These are phyloP conservation scores for Enteromius viviparus DNA, from an alignment of 2,797 vertebrate species.

Conservation along the genomic window DNA sequence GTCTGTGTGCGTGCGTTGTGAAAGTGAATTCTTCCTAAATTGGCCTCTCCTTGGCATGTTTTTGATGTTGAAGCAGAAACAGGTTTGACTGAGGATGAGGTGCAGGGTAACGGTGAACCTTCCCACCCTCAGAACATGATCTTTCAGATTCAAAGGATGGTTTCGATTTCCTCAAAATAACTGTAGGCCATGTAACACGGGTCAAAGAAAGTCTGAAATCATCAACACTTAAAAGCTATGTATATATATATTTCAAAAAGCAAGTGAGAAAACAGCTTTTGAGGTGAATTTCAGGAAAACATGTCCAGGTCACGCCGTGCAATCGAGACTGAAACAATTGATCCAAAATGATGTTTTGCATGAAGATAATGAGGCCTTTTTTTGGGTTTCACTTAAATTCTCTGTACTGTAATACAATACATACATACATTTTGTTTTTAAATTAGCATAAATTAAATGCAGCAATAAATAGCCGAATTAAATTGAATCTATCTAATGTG, in stretches of 20 bases:
- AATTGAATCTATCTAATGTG: neutral
- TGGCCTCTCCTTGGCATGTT: conserved; percentile 38
- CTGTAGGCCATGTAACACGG: conserved; percentile 31
- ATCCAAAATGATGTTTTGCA: neutral
- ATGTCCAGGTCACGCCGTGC: neutral
- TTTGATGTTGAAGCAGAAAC: conserved; percentile 52
- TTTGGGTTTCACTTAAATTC: neutral
- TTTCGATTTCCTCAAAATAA: conserved; percentile 44
- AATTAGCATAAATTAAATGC: neutral
- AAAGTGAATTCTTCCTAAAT: conserved; percentile 34
- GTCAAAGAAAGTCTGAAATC: conserved; percentile 43
- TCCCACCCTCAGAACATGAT: conserved; percentile 15
- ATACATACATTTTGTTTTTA: neutral
- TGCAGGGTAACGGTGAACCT: conserved; percentile 33
- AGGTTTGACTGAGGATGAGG: conserved; percentile 37
- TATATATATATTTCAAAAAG: conserved; percentile 23
- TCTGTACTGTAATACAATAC: neutral
- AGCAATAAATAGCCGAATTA: neutral
- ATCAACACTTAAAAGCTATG: conserved; percentile 40
- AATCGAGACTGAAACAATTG: neutral
- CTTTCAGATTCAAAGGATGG: conserved; percentile 36
- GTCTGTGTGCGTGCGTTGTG: conserved; percentile 4
- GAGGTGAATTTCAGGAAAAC: neutral
- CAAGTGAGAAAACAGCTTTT: conserved; percentile 23
- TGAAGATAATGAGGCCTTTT: neutral